These are phyloP conservation scores for Eilema griseolum DNA, from an alignment of 2,888 invertebrate genomes.

Conservation along the genomic window DNA sequence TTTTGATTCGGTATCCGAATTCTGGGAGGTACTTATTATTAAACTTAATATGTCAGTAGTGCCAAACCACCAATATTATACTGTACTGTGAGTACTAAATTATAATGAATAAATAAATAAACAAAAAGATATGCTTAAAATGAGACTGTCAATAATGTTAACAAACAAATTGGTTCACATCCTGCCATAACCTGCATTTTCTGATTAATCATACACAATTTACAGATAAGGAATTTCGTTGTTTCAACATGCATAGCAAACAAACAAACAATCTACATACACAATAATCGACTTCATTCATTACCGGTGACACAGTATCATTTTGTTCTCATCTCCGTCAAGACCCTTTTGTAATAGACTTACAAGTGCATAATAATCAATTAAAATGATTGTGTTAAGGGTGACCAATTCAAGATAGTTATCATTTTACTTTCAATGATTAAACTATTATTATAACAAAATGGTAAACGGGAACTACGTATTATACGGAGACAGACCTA, in stretches of 20 bases:
- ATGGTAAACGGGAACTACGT: conserved; percentile 85
- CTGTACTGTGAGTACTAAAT: no score
- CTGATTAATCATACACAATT: conserved; percentile 66
- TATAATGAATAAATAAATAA: no score
- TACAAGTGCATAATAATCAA: conserved; percentile 45
- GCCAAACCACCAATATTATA: neutral
- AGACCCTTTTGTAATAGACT: conserved; percentile 30
- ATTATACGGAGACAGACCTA: conserved; percentile 78
- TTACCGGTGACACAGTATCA: conserved; percentile 46
- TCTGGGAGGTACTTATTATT: neutral
- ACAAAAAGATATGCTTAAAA: neutral
- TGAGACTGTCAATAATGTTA: conserved; percentile 24
- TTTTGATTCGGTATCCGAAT: neutral
- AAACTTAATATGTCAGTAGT: neutral
- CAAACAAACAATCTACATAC: conserved; percentile 79
- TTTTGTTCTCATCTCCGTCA: conserved; percentile 16
- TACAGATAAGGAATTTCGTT: conserved; percentile 71
- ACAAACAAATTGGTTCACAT: conserved; percentile 45
- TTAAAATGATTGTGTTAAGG: conserved; percentile 58
- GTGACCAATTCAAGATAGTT: conserved; percentile 44
- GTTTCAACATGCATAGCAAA: conserved; percentile 62
- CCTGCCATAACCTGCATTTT: conserved; percentile 51
- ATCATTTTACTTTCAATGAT: conserved; percentile 26
- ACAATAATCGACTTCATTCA: conserved; percentile 63
- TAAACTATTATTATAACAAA: conserved; percentile 52